Conservation (phyloP, 2,113 vertebrate genomes). For the Leucoraja erinaceus region DNA sequence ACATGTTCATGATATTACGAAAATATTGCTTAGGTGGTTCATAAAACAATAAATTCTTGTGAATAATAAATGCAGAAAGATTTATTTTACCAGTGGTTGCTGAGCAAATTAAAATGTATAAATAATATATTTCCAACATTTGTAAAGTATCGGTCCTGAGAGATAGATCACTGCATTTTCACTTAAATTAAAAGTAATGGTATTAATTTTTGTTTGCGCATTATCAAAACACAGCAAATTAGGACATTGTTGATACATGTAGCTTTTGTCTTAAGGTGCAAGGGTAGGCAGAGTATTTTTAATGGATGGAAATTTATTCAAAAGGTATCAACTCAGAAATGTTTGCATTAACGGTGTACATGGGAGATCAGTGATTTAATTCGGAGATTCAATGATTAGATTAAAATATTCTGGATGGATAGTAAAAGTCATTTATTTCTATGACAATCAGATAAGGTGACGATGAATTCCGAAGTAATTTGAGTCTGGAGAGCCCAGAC, state of each 20-base stretch:
- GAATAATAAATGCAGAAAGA: conserved; percentile 38
- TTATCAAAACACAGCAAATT: not conserved
- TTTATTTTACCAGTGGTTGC: conserved; percentile 18
- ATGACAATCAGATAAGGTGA: not conserved
- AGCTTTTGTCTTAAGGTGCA: no score
- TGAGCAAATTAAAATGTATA: conserved; percentile 24
- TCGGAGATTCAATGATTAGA: not conserved
- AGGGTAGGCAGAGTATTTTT: not conserved
- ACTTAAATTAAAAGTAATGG: conserved; percentile 18
- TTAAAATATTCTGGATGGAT: not conserved
- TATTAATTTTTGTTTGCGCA: not conserved
- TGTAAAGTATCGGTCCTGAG: conserved; percentile 9
- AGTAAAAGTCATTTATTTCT: not conserved
- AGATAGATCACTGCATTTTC: not conserved
- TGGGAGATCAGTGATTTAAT: not conserved
- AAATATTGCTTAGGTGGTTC: conserved; percentile 34
- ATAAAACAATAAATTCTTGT: conserved; percentile 34
- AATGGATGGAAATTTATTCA: not conserved
- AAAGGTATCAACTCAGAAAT: not conserved
- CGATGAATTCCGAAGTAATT: not conserved
- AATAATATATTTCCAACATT: conserved; percentile 33
- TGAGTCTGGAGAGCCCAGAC: not conserved
- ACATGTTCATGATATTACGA: conserved; percentile 30
- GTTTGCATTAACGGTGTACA: not conserved
- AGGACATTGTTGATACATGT: not conserved